These are phyloP conservation scores for Coregonus suidteri DNA, from an alignment of 2,797 vertebrate species.

Conservation along the genomic window DNA sequence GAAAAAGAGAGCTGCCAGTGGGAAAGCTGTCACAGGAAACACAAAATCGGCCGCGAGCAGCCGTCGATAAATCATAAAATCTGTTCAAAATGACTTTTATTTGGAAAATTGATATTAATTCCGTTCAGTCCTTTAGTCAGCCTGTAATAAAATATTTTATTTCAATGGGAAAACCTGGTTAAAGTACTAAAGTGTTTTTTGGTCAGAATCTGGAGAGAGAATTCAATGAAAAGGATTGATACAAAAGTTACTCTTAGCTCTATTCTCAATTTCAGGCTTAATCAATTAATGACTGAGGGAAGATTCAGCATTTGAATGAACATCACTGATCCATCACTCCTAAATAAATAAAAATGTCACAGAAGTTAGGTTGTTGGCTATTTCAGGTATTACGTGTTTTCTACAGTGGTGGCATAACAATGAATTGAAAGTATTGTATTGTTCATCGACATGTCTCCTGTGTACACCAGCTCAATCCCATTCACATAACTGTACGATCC, in stretches of 20 bases:
- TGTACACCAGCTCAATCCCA: too few species aligned
- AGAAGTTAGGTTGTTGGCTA: too few species aligned
- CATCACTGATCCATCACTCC: too few species aligned
- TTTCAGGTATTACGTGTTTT: too few species aligned
- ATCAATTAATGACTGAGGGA: too few species aligned
- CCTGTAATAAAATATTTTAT: neutral
- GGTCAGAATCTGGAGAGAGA: neutral
- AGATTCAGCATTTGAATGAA: too few species aligned
- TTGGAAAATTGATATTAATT: constrained; percentile 26
- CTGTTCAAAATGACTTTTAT: constrained; percentile 51
- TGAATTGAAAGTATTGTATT: too few species aligned
- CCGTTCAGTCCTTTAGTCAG: neutral
- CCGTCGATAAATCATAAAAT: constrained; percentile 49
- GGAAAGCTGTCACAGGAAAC: constrained; percentile 10
- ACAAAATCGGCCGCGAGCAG: neutral
- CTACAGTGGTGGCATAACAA: too few species aligned
- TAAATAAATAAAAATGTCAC: too few species aligned
- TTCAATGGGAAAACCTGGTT: constrained; percentile 12
- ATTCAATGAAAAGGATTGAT: neutral
- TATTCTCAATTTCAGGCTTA: too few species aligned
- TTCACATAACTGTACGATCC: too few species aligned
- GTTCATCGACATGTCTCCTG: too few species aligned
- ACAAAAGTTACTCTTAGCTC: neutral
- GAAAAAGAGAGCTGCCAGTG: neutral
- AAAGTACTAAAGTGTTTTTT: constrained; percentile 1